Conservation (phyloP, 2,797 vertebrate genomes). For the Pseudochirops corinnae region DNA sequence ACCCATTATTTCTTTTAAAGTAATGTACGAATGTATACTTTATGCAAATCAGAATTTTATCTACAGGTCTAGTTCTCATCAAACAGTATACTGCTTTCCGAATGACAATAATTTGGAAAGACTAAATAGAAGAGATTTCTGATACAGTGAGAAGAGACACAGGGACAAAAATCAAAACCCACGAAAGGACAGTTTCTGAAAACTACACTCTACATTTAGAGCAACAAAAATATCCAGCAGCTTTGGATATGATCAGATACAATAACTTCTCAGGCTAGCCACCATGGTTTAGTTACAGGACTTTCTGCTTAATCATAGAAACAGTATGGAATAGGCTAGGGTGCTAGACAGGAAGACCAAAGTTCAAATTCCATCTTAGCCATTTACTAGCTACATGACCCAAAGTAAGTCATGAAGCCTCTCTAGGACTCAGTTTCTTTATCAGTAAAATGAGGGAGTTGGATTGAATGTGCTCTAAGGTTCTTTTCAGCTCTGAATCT, state of each 20-base stretch:
- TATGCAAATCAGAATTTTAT: conserved; percentile 30
- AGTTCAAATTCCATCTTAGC: conserved; percentile 22
- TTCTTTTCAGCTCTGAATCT: neutral
- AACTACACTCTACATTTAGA: neutral
- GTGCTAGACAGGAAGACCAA: conserved; percentile 40
- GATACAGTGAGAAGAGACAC: conserved; percentile 56
- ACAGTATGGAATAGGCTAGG: conserved; percentile 10
- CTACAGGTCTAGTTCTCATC: neutral
- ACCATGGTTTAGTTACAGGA: neutral
- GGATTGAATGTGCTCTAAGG: neutral
- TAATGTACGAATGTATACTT: conserved; percentile 20
- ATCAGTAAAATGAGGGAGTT: neutral
- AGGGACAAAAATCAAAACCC: neutral
- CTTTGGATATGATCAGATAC: conserved; percentile 12
- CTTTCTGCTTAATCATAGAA: conserved; percentile 23
- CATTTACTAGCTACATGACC: neutral
- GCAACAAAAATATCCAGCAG: conserved; percentile 19
- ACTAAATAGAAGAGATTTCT: conserved; percentile 61
- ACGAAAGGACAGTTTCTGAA: conserved; percentile 7
- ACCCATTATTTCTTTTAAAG: conserved; percentile 41
- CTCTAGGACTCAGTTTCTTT: neutral
- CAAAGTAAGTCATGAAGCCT: conserved; percentile 1
- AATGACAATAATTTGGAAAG: conserved; percentile 45
- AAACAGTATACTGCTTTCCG: conserved; percentile 49
- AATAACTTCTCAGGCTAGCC: neutral